Evolutionary conservation across 2,888 invertebrate genomes (phyloP), one percentile per base, ranked within the genome.

Genomic region (Galeruca laticollis): DNA sequence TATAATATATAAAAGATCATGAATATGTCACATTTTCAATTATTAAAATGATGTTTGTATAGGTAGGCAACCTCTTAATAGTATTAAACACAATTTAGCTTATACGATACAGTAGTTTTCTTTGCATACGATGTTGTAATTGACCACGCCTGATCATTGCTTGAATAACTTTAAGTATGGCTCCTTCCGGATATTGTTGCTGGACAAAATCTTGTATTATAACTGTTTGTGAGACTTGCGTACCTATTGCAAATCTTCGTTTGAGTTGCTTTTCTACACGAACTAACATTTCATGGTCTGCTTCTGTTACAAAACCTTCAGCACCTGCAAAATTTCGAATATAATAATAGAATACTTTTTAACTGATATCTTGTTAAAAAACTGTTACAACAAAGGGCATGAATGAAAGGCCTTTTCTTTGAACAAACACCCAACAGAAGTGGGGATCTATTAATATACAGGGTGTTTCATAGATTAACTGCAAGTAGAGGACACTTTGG

Each of bases 261-360:
- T 98, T 99, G 69, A 99, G 84, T 84, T 99, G 98, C 81, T 93
- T 95, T 84, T 99, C 99, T 74, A 99, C 93, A 6, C 96, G 91
- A 49, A 90, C 89, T 40, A 99, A 84, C 84, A 93, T 91, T 82
- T 98, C 97, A 80, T 96, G 95, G 84, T 99, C 98, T 84, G 96
- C 97, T 79, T 95, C 94, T 0, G 96, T 92, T 0, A 98, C 97
- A 83, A 99, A 99, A 9, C 99, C 99, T 88, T 99, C 99, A n/a
- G 95, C 97, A 56, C 97, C 96, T 94, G 79, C 66, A 80, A 78
- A 72, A 20, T 64, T 21, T 43, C 15, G 15, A 31, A 60, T 1
- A 52, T 60, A 37, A 66, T 5, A 21, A 10, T 35, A n/a, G n/a
- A n/a, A n/a, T n/a, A n/a, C n/a, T n/a, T n/a, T n/a, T n/a, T n/a